A percentile compares a stretch with the other conserved stretches of the same genome.
phyloP scores from a whole-genome alignment of 1,140 invertebrate genomes.

The Brachionus paranguensis region DNA sequence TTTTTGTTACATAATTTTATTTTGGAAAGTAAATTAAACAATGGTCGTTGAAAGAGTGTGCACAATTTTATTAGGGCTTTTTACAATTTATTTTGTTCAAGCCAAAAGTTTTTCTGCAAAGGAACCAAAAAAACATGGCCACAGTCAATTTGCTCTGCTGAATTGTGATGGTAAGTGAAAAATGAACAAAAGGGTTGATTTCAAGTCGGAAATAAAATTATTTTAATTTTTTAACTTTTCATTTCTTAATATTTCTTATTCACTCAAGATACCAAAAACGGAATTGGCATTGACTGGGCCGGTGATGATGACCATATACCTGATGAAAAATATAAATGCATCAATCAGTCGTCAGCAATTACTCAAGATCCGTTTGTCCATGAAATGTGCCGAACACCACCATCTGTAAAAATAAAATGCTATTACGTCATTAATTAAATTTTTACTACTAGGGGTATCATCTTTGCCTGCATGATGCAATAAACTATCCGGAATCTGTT shows the following conservation, averaged over 20 bases:
- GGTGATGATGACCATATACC: neutral
- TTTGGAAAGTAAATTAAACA: neutral
- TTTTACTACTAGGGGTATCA: neutral
- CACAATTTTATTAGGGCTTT: neutral
- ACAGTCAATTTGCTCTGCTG: neutral
- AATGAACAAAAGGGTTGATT: neutral
- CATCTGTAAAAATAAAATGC: neutral
- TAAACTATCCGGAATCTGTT: conserved; percentile 2
- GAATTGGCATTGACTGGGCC: conserved; percentile 22
- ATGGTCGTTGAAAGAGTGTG: neutral
- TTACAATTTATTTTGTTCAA: neutral
- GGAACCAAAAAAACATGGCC: conserved; percentile 2
- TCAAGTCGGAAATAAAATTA: neutral
- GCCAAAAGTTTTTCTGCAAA: neutral
- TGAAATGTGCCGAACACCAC: neutral
- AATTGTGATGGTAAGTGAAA: conserved; percentile 26
- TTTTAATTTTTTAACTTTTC: no score
- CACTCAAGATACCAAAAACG: conserved; percentile 11
- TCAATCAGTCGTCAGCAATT: neutral
- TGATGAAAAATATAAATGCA: neutral
- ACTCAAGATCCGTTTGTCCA: neutral
- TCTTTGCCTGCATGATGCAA: neutral
- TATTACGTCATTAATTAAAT: neutral
- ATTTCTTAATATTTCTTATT: no score
- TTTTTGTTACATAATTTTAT: neutral